Conservation (phyloP, 2,797 vertebrate species). For the Enteromius argenteus region DNA sequence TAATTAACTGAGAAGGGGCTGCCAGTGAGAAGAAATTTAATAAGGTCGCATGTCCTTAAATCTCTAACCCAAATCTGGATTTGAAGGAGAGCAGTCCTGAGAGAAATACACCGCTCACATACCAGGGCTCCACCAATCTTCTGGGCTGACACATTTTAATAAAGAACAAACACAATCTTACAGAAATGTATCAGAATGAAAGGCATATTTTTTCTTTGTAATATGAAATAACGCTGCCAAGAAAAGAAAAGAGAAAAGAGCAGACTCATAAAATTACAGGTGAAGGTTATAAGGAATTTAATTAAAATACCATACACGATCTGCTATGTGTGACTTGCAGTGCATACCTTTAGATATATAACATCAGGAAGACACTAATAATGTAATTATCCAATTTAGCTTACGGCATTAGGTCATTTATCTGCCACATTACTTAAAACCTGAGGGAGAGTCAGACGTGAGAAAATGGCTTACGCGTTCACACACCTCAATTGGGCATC, state of each 20-base stretch:
- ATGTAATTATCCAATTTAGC: slow-evolving; percentile 60
- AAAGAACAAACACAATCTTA: background rate
- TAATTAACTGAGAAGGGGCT: slow-evolving; percentile 52
- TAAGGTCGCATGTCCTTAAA: slow-evolving; percentile 39
- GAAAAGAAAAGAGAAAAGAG: slow-evolving; percentile 1
- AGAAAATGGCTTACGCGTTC: slow-evolving; percentile 64
- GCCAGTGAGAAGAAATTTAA: slow-evolving; percentile 36
- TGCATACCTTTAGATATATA: slow-evolving; percentile 31
- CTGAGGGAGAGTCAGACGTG: slow-evolving; percentile 10
- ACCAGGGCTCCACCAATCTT: slow-evolving; percentile 13
- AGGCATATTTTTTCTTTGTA: background rate
- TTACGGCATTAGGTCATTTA: slow-evolving; percentile 55
- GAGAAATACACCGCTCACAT: background rate
- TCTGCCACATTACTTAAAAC: slow-evolving; percentile 58
- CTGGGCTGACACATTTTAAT: slow-evolving; percentile 7
- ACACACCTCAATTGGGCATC: slow-evolving; percentile 70
- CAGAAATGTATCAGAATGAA: background rate
- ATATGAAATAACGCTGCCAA: background rate
- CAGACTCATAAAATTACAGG: slow-evolving; percentile 17
- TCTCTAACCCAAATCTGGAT: background rate
- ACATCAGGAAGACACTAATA: slow-evolving; percentile 57
- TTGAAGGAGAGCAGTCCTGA: background rate
- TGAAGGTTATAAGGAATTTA: slow-evolving; percentile 14
- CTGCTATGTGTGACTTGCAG: background rate
- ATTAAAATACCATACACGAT: slow-evolving; percentile 18